Conservation (phyloP, 2,888 invertebrate species). For the Fragum whitleyi region DNA sequence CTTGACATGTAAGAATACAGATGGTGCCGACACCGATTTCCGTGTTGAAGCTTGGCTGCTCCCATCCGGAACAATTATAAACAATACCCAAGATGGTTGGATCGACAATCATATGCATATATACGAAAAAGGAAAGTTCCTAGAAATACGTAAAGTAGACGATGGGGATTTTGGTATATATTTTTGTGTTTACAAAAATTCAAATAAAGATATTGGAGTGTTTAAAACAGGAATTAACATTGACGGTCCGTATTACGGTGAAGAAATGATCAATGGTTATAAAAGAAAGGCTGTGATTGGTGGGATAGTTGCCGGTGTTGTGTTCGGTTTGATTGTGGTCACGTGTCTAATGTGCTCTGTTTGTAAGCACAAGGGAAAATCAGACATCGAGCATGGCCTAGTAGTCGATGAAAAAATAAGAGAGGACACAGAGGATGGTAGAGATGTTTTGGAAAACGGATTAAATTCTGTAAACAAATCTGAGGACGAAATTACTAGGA, state of each 20-base stretch:
- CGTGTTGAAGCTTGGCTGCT: conserved; percentile 13
- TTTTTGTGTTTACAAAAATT: neutral
- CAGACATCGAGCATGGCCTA: neutral
- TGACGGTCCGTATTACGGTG: conserved; percentile 35
- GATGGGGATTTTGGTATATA: conserved; percentile 24
- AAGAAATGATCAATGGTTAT: neutral
- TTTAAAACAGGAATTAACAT: conserved; percentile 19
- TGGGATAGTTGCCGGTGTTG: conserved; percentile 25
- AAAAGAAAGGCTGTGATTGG: conserved; percentile 31
- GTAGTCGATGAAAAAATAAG: neutral
- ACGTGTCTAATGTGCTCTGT: conserved; percentile 5
- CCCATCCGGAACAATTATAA: conserved; percentile 8
- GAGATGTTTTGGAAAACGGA: neutral
- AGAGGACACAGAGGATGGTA: neutral
- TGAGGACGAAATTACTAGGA: neutral
- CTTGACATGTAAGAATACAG: neutral
- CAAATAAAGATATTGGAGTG: neutral
- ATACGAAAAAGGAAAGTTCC: neutral
- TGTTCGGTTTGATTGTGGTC: neutral
- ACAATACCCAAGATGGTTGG: neutral
- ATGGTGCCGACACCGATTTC: neutral
- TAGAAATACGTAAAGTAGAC: conserved; percentile 10
- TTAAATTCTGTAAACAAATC: neutral
- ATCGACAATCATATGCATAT: neutral
- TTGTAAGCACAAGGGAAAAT: neutral